These are phyloP conservation scores for Chouioia cunea DNA, from an alignment of 2,888 invertebrate species.

Conservation along the genomic window DNA sequence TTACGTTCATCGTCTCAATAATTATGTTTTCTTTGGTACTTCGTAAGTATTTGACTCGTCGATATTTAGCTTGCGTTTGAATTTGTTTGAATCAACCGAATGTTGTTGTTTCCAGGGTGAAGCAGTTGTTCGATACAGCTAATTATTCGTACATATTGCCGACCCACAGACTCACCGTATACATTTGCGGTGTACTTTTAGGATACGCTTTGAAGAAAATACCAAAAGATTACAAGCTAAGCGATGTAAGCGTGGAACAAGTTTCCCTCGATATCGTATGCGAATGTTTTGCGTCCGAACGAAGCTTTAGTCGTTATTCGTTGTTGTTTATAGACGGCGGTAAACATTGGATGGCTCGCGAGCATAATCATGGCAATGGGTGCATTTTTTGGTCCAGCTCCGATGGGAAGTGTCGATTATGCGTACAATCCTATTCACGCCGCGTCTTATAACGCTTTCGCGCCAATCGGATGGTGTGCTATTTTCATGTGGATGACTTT, in stretches of 20 bases:
- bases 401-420: constrained; percentile 76
- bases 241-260: constrained; percentile 64
- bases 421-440: constrained; percentile 75
- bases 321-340: constrained; percentile 66
- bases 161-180: constrained; percentile 76
- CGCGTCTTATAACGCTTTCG: constrained; percentile 78
- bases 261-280: constrained; percentile 13
- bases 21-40: constrained; percentile 78
- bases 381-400: constrained; percentile 74
- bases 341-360: constrained; percentile 73
- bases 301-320: not conserved
- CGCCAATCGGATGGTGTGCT: constrained; percentile 78
- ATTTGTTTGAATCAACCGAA: not conserved
- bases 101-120: constrained; percentile 69
- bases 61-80: not conserved
- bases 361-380: constrained; percentile 70
- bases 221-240: constrained; percentile 67
- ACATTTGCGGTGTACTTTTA: constrained; percentile 77
- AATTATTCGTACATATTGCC: constrained; percentile 79
- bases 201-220: constrained; percentile 73
- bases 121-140: constrained; percentile 77
- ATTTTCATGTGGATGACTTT: constrained; percentile 79
- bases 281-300: not conserved
- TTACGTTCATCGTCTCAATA: constrained; percentile 73
- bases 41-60: constrained; percentile 71